phyloP scores from a whole-genome alignment of 2,888 invertebrate species.

The Sympetrum striolatum region DNA sequence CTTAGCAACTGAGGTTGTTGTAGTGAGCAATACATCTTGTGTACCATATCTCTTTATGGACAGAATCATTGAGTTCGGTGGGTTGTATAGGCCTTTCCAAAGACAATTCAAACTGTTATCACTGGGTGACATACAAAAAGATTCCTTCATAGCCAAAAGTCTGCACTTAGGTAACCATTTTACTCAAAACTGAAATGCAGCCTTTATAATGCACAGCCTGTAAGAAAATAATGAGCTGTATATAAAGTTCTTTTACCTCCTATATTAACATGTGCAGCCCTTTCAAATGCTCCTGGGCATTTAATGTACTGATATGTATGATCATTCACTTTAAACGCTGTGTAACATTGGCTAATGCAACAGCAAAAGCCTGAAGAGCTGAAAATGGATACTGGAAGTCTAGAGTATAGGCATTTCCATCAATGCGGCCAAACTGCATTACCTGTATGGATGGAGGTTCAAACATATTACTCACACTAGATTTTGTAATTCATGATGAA shows the following conservation, averaged over 20 bases:
- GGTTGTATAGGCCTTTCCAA: slow-evolving; percentile 32
- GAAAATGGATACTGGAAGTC: slow-evolving; percentile 99
- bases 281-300: slow-evolving; percentile 27
- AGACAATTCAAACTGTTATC: background rate
- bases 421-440: slow-evolving; percentile 99
- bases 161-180: slow-evolving; percentile 13
- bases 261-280: slow-evolving; percentile 20
- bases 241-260: slow-evolving; percentile 4
- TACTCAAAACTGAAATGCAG: slow-evolving; percentile 26
- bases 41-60: background rate
- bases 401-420: slow-evolving; percentile 97
- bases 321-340: slow-evolving; percentile 81
- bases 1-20: background rate
- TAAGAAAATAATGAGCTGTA: slow-evolving; percentile 41
- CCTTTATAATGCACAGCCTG: slow-evolving; percentile 44
- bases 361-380: slow-evolving; percentile 97
- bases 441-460: slow-evolving; percentile 69
- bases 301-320: slow-evolving; percentile 9
- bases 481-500: too few species aligned
- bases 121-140: slow-evolving; percentile 22
- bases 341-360: slow-evolving; percentile 95
- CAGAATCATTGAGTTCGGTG: slow-evolving; percentile 8
- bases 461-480: too few species aligned
- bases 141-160: slow-evolving; percentile 16
- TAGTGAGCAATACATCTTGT: slow-evolving; percentile 23